These are phyloP conservation scores for Papilio aristodemus DNA, from an alignment of 1,140 invertebrate genomes.

Conservation along the genomic window DNA sequence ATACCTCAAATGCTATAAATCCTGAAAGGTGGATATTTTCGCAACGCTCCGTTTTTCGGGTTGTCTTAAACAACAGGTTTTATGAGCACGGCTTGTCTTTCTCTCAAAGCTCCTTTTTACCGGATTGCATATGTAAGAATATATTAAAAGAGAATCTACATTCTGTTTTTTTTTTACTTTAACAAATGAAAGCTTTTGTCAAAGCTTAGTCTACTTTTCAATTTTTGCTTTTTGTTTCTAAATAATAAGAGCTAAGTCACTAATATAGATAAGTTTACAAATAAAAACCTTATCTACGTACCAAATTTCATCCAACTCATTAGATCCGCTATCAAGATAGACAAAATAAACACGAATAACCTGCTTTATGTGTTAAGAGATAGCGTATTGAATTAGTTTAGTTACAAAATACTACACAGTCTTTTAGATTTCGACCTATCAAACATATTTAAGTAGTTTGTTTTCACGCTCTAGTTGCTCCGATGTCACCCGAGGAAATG, in stretches of 20 bases:
- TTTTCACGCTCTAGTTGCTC: not conserved
- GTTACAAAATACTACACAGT: too few relatives aligned
- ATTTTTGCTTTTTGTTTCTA: too few relatives aligned
- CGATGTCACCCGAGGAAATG: not conserved
- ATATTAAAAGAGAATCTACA: slow-evolving; percentile 27
- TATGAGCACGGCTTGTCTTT: slow-evolving; percentile 28
- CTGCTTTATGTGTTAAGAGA: too few relatives aligned
- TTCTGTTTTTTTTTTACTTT: slow-evolving; percentile 7
- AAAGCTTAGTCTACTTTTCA: too few relatives aligned
- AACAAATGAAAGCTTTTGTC: not conserved
- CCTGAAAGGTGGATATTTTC: slow-evolving; percentile 28
- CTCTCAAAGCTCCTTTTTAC: slow-evolving; percentile 30
- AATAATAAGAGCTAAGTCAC: too few relatives aligned
- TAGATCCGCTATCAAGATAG: too few relatives aligned
- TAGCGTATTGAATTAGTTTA: too few relatives aligned
- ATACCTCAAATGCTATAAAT: slow-evolving; percentile 29
- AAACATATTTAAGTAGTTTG: not conserved
- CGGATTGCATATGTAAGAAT: slow-evolving; percentile 23
- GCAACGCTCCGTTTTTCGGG: slow-evolving; percentile 21
- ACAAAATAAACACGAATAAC: too few relatives aligned
- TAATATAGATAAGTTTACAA: too few relatives aligned
- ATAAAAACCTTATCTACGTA: too few relatives aligned
- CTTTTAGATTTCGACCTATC: not conserved
- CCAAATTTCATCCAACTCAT: too few relatives aligned
- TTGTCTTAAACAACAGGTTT: slow-evolving; percentile 33